Conservation (phyloP, 2,797 vertebrate species). For the Lacerta agilis region DNA sequence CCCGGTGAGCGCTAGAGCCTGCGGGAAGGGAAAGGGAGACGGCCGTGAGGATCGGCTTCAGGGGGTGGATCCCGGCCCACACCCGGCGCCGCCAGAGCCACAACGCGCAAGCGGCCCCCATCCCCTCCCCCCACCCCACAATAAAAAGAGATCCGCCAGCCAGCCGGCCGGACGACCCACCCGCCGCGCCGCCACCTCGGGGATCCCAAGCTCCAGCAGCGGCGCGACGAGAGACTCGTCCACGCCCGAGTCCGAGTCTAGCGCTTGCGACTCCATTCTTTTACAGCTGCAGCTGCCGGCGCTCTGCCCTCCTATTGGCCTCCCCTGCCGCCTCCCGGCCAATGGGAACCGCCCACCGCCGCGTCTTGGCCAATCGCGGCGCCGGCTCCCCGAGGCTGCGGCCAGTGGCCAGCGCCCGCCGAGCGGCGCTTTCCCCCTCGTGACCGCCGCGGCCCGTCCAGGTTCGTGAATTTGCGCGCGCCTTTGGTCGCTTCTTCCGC, state of each 20-base stretch:
- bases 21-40: background rate
- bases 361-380: background rate
- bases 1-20: conserved; percentile 86
- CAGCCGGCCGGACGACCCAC: background rate
- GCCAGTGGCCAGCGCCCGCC: background rate
- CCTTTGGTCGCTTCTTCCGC: too few species aligned
- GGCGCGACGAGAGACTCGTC: conserved; percentile 13
- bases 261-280: conserved; percentile 38
- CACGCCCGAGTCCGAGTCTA: background rate
- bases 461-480: background rate
- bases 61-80: background rate
- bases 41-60: too few species aligned
- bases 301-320: conserved; percentile 19
- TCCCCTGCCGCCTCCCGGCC: background rate
- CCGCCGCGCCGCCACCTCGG: conserved; percentile 25
- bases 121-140: too few species aligned
- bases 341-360: background rate
- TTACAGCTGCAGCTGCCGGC: background rate
- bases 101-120: accelerated
- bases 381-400: background rate
- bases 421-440: background rate
- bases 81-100: background rate
- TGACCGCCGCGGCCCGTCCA: background rate
- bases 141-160: too few species aligned
- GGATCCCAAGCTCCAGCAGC: conserved; percentile 33